Conservation (phyloP, 2,113 vertebrate genomes). For the Acinonyx jubatus region DNA sequence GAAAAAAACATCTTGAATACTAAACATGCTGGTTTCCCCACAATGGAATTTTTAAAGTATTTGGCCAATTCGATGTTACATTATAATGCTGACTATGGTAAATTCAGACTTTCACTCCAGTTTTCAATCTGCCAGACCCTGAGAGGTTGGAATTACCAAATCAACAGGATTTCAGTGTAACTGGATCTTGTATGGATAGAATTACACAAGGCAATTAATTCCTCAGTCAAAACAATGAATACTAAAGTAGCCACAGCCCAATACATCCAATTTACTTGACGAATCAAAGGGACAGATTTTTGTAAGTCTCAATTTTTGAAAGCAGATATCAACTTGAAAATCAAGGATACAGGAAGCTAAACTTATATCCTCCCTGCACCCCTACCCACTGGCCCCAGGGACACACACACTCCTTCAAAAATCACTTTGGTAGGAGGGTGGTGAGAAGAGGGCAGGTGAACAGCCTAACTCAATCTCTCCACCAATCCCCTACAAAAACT, state of each 20-base stretch:
- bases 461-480: neutral
- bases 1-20: neutral
- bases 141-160: neutral
- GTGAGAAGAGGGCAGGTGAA: neutral
- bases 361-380: neutral
- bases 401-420: neutral
- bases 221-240: neutral
- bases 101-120: neutral
- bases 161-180: neutral
- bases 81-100: too few relatives aligned
- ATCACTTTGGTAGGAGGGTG: neutral
- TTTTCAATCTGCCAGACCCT: neutral
- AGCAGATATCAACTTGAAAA: neutral
- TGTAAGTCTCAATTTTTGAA: neutral
- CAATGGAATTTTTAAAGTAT: neutral
- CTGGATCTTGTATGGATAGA: neutral
- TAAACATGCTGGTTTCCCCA: neutral
- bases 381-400: too few relatives aligned
- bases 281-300: neutral
- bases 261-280: neutral
- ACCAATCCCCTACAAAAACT: neutral
- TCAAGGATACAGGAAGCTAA: neutral
- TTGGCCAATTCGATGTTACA: neutral
- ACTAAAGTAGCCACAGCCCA: neutral
- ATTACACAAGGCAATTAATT: neutral